Evolutionary conservation across 2,888 invertebrate species (phyloP), one percentile per base, ranked within the genome.

Genomic region (Callimorpha dominula): DNA sequence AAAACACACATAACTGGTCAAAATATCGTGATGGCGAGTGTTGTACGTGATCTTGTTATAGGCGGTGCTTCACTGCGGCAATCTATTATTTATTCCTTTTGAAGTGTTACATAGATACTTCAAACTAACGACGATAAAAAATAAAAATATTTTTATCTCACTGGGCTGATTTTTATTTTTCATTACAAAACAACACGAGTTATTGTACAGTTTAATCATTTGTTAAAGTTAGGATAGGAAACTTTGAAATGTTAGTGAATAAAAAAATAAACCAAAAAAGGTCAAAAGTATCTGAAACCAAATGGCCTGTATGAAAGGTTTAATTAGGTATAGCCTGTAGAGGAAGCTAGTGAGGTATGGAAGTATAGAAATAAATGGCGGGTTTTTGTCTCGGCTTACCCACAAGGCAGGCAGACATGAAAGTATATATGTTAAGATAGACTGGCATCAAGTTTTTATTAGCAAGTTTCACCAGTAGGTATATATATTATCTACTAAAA

Each of bases 11-110:
- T 88, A 88, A 87, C 85, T 77, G 79, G 81, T 78, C 85, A 79
- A 88, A 85, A 88, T 87, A 89, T 82, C 78, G 77, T 79, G 76
- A 77, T 70, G 74, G 78, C 79, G 75, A 68, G 62, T 43, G 31
- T 77, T 63, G 85, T 82, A 89, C 90, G 89, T 91, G 89, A 90
- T 91, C 89, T 90, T 83, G 85, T 90, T 90, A 89, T 77, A 71
- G 74, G 74, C 77, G 65, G 80, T 76, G 77, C 74, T 78, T 75
- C 78, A 77, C 73, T 75, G 65, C 76, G 65, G 75, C 75, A 73
- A 83, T 83, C 79, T 79, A 75, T 73, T 86, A 84, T 83, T 85
- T 87, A 86, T 46, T 8, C 43, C 43, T 9, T 86, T 49, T 40
- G 65, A 54, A 70, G 68, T 43, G 14, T 17, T 68, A 68, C 42